Conservation (phyloP, 2,888 invertebrate genomes). For the Lithophane socia region DNA sequence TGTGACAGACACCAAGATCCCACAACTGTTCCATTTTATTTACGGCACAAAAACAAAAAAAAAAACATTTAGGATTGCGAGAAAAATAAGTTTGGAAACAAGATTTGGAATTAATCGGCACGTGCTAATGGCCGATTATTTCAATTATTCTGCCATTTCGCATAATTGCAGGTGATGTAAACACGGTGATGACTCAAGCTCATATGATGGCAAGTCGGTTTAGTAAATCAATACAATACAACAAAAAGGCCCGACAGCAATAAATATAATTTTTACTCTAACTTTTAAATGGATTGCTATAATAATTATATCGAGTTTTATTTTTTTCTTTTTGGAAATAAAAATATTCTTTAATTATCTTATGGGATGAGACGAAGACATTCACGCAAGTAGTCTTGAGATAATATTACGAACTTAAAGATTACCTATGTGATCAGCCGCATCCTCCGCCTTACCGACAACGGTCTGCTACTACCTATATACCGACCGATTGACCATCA, state of each 20-base stretch:
- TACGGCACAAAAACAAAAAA: too few relatives aligned
- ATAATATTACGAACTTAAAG: background rate
- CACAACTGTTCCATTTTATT: too few relatives aligned
- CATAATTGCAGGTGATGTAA: conserved; percentile 1
- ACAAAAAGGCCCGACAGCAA: background rate
- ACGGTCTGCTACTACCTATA: too few relatives aligned
- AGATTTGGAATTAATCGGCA: too few relatives aligned
- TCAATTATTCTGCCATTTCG: conserved; percentile 13
- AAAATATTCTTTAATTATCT: background rate
- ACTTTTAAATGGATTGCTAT: background rate
- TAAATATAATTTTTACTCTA: too few relatives aligned
- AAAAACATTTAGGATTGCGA: too few relatives aligned
- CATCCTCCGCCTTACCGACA: too few relatives aligned
- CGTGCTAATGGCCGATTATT: background rate
- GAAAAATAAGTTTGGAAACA: too few relatives aligned
- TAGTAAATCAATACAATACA: background rate
- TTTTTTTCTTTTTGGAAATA: background rate
- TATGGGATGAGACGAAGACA: background rate
- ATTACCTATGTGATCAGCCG: too few relatives aligned
- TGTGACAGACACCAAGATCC: too few relatives aligned
- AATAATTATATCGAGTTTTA: background rate
- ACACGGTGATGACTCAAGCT: background rate
- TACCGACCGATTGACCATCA: too few relatives aligned
- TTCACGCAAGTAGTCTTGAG: background rate
- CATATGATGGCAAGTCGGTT: background rate